Evolutionary conservation across 2,888 invertebrate species (phyloP).

Genomic region (Ligdia adustata): DNA sequence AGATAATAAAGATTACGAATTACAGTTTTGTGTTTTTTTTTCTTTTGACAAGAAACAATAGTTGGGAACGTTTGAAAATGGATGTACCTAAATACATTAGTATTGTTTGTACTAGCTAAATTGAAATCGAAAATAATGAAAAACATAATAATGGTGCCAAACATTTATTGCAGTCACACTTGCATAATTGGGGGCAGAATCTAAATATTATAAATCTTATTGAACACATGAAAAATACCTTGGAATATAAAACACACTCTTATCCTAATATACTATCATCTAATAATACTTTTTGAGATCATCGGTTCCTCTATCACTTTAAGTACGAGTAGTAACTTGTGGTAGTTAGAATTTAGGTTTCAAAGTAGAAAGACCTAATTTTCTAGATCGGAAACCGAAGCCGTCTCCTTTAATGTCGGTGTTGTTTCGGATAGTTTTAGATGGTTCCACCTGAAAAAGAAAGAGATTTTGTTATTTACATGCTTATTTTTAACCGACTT

Average conservation of each 20-base stretch:
- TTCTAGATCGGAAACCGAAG: slow-evolving; percentile 62
- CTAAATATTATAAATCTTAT: slow-evolving; percentile 28
- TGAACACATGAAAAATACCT: slow-evolving; percentile 50
- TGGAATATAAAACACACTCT: slow-evolving; percentile 21
- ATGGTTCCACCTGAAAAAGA: slow-evolving; percentile 73
- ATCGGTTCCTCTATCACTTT: neutral
- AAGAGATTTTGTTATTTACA: too few relatives aligned
- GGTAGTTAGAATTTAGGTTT: slow-evolving; percentile 70
- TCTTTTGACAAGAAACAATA: slow-evolving; percentile 1
- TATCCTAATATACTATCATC: neutral
- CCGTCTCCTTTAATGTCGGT: slow-evolving; percentile 49
- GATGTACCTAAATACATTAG: too few relatives aligned
- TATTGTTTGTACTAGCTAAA: too few relatives aligned
- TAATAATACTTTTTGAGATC: slow-evolving; percentile 15
- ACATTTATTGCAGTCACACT: slow-evolving; percentile 62
- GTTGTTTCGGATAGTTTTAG: slow-evolving; percentile 58
- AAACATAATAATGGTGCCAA: slow-evolving; percentile 34
- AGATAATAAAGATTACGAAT: slow-evolving; percentile 51
- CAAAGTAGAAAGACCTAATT: slow-evolving; percentile 59
- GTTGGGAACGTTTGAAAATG: slow-evolving; percentile 14
- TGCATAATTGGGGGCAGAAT: slow-evolving; percentile 55
- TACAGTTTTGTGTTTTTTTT: slow-evolving; percentile 21
- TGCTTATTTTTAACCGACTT: too few relatives aligned
- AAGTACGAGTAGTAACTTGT: neutral
- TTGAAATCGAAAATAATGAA: too few relatives aligned